Percentiles rank a stretch among this genome's conserved stretches.
These are phyloP conservation scores for Paramuricea clavata DNA, from an alignment of 92 coral and sea anemone species.

Conservation along the genomic window DNA sequence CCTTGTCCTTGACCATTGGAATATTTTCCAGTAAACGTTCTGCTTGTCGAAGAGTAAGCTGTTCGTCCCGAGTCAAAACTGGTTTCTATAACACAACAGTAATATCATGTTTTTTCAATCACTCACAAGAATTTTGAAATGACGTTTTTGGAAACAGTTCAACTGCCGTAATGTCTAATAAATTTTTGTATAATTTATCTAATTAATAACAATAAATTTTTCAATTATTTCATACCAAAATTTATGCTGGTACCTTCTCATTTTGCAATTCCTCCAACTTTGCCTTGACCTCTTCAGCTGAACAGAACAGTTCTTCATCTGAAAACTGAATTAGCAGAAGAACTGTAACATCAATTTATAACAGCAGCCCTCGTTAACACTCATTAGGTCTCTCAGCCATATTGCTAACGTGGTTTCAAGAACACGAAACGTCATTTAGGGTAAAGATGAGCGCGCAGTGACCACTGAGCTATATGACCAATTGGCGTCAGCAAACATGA, in stretches of 20 bases:
- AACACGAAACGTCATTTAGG: too few species aligned
- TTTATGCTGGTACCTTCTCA: constrained; percentile 74
- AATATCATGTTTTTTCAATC: not conserved
- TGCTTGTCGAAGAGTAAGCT: constrained; percentile 81
- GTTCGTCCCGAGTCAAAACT: constrained; percentile 73
- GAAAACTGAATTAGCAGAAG: not conserved
- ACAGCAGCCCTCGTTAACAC: not conserved
- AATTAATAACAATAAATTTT: too few species aligned
- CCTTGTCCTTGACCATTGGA: constrained; percentile 66
- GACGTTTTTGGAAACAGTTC: too few species aligned
- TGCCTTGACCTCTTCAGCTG: constrained; percentile 91
- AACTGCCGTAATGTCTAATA: too few species aligned
- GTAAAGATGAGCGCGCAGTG: too few species aligned
- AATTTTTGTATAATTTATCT: too few species aligned
- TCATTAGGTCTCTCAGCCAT: not conserved
- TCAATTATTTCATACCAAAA: not conserved
- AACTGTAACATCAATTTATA: not conserved
- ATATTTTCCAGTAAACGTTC: constrained; percentile 73
- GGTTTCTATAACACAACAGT: constrained; percentile 51
- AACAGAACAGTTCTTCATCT: constrained; percentile 58
- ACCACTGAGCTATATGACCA: too few species aligned
- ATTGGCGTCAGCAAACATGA: too few species aligned
- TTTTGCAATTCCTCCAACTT: constrained; percentile 83
- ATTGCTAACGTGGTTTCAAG: too few species aligned
- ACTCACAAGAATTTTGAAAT: not conserved